Conservation (phyloP, 2,113 vertebrate species). For the Patagioenas fasciata region DNA sequence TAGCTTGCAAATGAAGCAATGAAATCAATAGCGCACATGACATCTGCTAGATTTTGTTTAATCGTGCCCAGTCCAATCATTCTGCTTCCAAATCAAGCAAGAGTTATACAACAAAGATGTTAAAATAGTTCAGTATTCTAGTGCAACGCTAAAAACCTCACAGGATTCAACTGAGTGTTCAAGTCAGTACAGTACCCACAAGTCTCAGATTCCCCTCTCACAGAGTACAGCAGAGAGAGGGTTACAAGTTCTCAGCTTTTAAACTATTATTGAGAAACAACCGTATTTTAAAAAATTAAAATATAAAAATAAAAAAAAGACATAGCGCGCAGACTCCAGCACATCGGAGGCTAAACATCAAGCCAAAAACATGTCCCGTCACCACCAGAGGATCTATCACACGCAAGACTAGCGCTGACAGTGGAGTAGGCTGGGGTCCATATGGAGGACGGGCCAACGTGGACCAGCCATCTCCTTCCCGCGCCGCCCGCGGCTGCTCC, state of each 20-base stretch:
- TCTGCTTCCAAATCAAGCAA: neutral
- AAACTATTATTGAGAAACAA: neutral
- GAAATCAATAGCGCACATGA: neutral
- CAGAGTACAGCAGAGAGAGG: fast-evolving
- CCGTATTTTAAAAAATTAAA: too few species aligned
- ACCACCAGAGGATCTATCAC: neutral
- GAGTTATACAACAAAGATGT: neutral
- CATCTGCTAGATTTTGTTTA: neutral
- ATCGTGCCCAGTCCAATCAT: neutral
- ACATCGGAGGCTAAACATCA: neutral
- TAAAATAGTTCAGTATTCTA: neutral
- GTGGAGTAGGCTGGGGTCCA: neutral
- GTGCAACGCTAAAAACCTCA: neutral
- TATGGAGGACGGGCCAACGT: fast-evolving
- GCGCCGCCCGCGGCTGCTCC: neutral
- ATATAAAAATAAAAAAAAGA: neutral
- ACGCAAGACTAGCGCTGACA: neutral
- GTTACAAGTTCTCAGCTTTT: neutral
- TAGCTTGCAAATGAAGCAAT: neutral
- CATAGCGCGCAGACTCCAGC: constrained; percentile 12
- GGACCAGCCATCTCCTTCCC: neutral
- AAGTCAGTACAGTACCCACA: fast-evolving
- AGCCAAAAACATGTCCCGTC: neutral
- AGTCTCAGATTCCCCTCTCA: neutral
- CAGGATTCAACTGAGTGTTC: neutral